Evolutionary conservation across 1,140 invertebrate species (phyloP).

Genomic region (Drosophila lini): DNA sequence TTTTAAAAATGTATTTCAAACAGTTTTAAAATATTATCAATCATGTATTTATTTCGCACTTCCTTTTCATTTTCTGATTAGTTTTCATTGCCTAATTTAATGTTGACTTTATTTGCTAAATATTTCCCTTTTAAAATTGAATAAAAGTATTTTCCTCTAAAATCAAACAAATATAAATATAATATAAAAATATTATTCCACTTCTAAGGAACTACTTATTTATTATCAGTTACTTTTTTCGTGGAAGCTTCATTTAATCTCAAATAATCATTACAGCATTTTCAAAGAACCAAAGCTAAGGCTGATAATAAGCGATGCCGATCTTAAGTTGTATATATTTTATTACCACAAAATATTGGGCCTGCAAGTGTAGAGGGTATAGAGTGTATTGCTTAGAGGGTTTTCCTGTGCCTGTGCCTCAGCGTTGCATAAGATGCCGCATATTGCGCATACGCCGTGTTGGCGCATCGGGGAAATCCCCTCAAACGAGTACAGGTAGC

Average conservation of each 20-base stretch:
- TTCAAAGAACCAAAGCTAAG: background rate
- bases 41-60: no score
- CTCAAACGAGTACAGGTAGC: background rate
- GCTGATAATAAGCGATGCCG: background rate
- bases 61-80: no score
- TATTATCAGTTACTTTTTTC: background rate
- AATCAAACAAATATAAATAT: no score
- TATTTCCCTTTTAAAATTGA: background rate
- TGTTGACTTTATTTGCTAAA: background rate
- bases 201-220: background rate
- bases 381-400: background rate
- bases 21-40: no score
- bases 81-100: no score
- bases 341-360: background rate
- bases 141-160: no score
- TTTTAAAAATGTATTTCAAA: background rate
- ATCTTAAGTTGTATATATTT: background rate
- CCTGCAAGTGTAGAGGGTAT: background rate
- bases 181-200: background rate
- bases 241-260: background rate
- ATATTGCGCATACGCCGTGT: constrained; percentile 50
- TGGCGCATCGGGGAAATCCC: constrained; percentile 30
- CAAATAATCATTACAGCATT: background rate
- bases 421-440: constrained; percentile 28
- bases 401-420: constrained; percentile 4